Base-by-base conservation (phyloP, 2,797 vertebrate species). In the Tenualosa thibaudeaui region DNA sequence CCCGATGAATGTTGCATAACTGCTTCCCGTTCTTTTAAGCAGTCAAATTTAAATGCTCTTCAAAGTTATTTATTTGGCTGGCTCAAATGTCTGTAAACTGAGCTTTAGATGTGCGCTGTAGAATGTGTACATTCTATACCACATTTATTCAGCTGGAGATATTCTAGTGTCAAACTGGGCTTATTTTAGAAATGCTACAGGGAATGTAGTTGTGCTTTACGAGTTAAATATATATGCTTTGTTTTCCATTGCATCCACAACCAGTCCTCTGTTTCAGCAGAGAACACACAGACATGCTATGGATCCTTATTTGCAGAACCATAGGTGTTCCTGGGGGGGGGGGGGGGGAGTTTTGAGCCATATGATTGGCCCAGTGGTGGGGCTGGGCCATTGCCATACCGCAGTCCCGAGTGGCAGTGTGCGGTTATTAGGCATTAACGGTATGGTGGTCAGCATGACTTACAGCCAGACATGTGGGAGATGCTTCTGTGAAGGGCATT, bases 341-440 rank as follows among this genome's bases (percentile, higher is more conserved):
- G 0, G 6, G 46, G 71, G 71, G 22, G 22, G 37, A 3, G 40
- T 37, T 46, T 46, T 2, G 17, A n/a, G 71, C 37, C 71, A 78
- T 78, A 15, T 78, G 71, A 78, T 78, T 78, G 17, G 43, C 40
- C 22, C 71, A 78, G 13, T 17, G 58, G 65, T 54, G 43, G 51
- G 24, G 31, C 51, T 83, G 82, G 65, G 85, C 78, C 40, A 85
- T 81, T 62, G 88, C 90, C 91, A 91, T 8, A 7, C 19, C 85
- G 31, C 86, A 82, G 86, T 89, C 89, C 84, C 62, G 81, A 46
- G 62, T 68, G 75, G 86, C 54, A 22, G 17, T 86, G 49, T 51
- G 75, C 62, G 88, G 82, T 86, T 89, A 88, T 88, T 89, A 89
- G 81, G 31, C 85, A 78, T 15, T 40, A 78, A 8, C 40, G 37